A percentile compares a stretch with the other conserved stretches of the same genome.
Evolutionary conservation across 2,113 vertebrate genomes (phyloP).

Genomic region (Tyto alba): DNA sequence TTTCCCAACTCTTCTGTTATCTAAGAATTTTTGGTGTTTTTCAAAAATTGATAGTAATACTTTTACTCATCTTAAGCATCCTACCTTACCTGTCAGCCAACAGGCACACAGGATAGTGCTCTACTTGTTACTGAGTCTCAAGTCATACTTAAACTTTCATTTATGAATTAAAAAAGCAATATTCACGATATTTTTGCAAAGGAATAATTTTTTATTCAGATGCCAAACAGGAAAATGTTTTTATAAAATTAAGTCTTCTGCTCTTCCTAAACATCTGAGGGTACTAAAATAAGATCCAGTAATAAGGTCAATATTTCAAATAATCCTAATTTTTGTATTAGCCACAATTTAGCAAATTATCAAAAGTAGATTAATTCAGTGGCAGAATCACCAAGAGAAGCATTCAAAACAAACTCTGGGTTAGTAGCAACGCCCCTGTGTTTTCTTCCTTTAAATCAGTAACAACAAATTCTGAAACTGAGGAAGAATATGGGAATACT

Average conservation of each 20-base stretch:
- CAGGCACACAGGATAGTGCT: neutral
- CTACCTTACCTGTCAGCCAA: neutral
- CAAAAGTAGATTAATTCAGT: neutral
- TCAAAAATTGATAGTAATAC: neutral
- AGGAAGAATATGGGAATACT: neutral
- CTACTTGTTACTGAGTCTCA: neutral
- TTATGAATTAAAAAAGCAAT: neutral
- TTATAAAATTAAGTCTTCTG: neutral
- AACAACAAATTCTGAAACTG: neutral
- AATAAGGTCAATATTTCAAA: neutral
- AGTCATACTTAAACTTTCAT: neutral
- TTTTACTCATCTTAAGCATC: neutral
- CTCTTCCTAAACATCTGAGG: neutral
- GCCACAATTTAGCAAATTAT: neutral
- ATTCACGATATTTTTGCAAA: neutral
- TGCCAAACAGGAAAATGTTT: neutral
- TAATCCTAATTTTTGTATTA: neutral
- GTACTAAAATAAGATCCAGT: neutral
- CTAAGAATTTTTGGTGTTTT: neutral
- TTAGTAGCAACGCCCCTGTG: neutral
- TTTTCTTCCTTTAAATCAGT: neutral
- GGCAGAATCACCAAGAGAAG: neutral
- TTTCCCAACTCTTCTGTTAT: neutral
- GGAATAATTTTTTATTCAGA: neutral
- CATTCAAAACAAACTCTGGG: neutral